A percentile compares a stretch with the other conserved stretches of the same genome.
These are phyloP conservation scores for Melanerpes formicivorus DNA, from an alignment of 2,113 vertebrate species.

Conservation along the genomic window DNA sequence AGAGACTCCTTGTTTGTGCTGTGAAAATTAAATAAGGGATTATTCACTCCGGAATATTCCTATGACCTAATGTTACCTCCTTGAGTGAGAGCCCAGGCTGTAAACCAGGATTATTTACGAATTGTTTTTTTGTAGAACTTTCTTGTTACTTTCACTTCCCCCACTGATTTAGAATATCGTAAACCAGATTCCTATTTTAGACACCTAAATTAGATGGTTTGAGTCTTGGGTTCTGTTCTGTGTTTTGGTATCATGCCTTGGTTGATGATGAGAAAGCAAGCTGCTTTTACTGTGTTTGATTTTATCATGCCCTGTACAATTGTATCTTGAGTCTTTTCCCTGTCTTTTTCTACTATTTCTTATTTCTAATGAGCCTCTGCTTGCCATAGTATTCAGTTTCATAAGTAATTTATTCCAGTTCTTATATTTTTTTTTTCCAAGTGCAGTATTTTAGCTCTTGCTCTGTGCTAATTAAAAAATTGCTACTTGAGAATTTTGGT, in stretches of 20 bases:
- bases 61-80: constrained; percentile 59
- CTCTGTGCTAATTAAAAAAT: background rate
- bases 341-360: background rate
- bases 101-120: constrained; percentile 17
- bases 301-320: background rate
- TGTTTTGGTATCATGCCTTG: background rate
- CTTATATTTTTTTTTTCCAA: background rate
- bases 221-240: background rate
- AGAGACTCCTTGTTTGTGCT: constrained; percentile 50
- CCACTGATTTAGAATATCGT: background rate
- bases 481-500: background rate
- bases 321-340: background rate
- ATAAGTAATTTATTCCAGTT: background rate
- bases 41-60: constrained; percentile 62
- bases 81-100: background rate
- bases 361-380: background rate
- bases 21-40: constrained; percentile 32
- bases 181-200: constrained; percentile 37
- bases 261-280: background rate
- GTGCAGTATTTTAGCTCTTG: background rate
- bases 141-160: constrained; percentile 10
- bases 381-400: background rate
- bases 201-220: constrained; percentile 23
- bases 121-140: background rate
- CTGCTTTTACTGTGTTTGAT: background rate